Evolutionary conservation across 2,888 invertebrate species (phyloP), one percentile per base, ranked within the genome.

Genomic region (Smittia sp.): DNA sequence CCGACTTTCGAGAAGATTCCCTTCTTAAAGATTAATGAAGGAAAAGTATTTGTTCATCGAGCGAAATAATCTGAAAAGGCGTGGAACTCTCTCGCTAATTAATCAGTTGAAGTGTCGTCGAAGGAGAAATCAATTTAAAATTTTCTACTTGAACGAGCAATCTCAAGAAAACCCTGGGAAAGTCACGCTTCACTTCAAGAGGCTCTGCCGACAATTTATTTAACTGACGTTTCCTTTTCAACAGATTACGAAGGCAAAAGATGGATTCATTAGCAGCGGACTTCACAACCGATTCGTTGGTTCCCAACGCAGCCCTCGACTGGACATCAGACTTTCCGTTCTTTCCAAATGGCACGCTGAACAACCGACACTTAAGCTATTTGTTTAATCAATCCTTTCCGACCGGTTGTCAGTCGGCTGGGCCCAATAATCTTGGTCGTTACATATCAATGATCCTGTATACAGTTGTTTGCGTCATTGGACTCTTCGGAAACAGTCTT

Each of bases 401-500:
- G 46, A 3, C 46, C 2, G 11, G 46, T 15, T 87, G 87, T 76
- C 84, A 84, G 18, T 83, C 85, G 76, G 83, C 84, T 74, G 85
- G 86, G 78, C 82, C 85, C 76, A 85, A 86, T 1, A 85, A 86
- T 1, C 82, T 85, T 0, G 85, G 86, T 3, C 85, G 84, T 77
- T 81, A 86, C 38, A 84, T 87, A 74, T 85, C 87, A 1, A 92
- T 92, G 82, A 86, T 93, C 22, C 85, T 94, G 54, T 95, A 94
- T 80, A 89, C 90, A 0, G 84, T 93, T 13, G 93, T 96, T 4
- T 95, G 93, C 81, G 85, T 95, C 32, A 88, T 94, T 13, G 96
- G 96, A 0, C 85, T 96, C 0, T 88, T 93, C 20, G 96, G 95
- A 38, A 96, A 96, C 82, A 92, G 93, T 0, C 85, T 96, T 69